Base-by-base conservation (phyloP, 2,797 vertebrate genomes). In the Pseudochirops cupreus region DNA sequence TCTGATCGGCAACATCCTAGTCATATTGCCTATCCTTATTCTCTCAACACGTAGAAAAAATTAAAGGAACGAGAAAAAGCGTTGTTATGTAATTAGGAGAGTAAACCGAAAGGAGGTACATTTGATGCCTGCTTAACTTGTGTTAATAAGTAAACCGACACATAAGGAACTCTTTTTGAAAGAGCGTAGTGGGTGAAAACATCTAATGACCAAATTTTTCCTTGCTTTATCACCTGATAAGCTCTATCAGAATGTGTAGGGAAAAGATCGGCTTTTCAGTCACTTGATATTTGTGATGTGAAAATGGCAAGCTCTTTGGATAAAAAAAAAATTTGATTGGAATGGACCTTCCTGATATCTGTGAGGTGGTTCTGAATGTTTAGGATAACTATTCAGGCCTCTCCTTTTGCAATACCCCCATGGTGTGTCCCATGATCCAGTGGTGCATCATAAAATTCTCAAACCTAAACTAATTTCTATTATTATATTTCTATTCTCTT, bases 121-220 rank as follows among this genome's bases (percentile, higher is more conserved):
- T 46, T 91, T 93, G 74, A 59, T 93, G 33, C n/a, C 62, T 67
- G 31, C 59, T 67, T 67, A 67, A 67, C 92, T 94, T 31, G 90
- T 95, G 1, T 93, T 67, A 95, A 62, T 91, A 91, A 95, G 90
- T 93, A 95, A 93, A 91, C 3, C 26, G 95, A 46, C 89, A 91
- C n/a, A 94, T n/a, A 96, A 67, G 67, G 33, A 62, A 54, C 14
- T 24, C 31, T 94, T 94, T 94, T 7, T 31, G 93, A n/a, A 67
- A 67, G 33, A 67, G 62, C n/a, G 31, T 33, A 29, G 11, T 62
- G 4, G 59, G 59, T 62, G 14, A 14, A 62, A 62, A 33, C 31
- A 62, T 21, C 31, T 87, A 46, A 93, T 74, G 33, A 11, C 39
- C 91, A 57, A 96, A 91, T 62, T 94, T 13, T 89, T 95, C 93